These are phyloP conservation scores for Alca torda DNA, from an alignment of 2,797 vertebrate genomes.

Conservation along the genomic window DNA sequence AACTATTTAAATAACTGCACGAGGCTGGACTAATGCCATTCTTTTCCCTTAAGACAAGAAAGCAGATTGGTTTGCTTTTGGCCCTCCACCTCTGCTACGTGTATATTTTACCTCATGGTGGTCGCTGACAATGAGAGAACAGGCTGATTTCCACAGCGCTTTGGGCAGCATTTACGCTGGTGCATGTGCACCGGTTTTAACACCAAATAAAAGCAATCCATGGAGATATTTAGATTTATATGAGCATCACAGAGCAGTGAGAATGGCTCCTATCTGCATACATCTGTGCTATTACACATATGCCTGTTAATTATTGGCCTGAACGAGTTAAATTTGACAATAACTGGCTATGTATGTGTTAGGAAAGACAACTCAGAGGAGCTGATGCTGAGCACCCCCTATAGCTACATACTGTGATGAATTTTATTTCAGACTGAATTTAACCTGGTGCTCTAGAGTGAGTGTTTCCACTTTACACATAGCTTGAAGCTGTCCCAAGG, in stretches of 20 bases:
- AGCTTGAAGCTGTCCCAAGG: background rate
- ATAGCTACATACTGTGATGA: accelerated
- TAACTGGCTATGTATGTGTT: background rate
- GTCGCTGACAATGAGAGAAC: background rate
- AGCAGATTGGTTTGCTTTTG: background rate
- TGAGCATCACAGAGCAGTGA: background rate
- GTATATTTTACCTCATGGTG: background rate
- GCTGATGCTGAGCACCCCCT: background rate
- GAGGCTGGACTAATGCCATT: background rate
- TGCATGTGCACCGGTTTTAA: background rate
- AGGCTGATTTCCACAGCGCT: background rate
- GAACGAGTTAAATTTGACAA: background rate
- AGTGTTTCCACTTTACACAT: accelerated
- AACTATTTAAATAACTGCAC: background rate
- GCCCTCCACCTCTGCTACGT: background rate
- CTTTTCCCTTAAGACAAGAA: background rate
- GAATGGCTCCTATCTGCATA: background rate
- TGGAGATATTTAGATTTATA: background rate
- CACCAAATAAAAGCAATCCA: background rate
- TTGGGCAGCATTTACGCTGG: background rate
- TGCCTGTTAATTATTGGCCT: background rate
- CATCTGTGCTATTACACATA: background rate
- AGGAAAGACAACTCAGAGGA: background rate
- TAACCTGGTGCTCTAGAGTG: background rate
- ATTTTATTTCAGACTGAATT: background rate